Evolutionary conservation across 2,888 invertebrate genomes (phyloP), one percentile per base, ranked within the genome.

Genomic region (Drosophila mayaguana): DNA sequence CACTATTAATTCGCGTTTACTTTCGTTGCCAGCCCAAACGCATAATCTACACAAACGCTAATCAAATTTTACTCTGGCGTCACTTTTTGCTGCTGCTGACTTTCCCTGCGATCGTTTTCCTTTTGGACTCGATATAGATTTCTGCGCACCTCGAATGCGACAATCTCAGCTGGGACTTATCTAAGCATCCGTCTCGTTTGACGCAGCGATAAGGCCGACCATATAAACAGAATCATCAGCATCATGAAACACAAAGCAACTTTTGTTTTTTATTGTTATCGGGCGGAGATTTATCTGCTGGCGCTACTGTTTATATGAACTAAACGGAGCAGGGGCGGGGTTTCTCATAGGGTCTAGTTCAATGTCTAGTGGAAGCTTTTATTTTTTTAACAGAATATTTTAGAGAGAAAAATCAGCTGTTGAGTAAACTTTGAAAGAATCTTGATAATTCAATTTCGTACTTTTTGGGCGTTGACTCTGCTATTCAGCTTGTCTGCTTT

Each of bases 151-250:
- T 66, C 69, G 63, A 55, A 78, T 83, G 89, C 83, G 89, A 45
- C 89, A 83, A 70, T 76, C 73, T 71, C 14, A 45, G 53, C 34
- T 36, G 45, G 50, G 18, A 73, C 55, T 86, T 83, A 83, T 88
- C 89, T 83, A 83, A 83, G 68, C 75, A 67, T 54, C 62, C 64
- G 60, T 68, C 68, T 32, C 69, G 54, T 73, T 83, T 83, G 89
- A 76, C 87, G 87, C 89, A 87, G 81, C 66, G 83, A 83, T 83
- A 83, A 83, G 65, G 51, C 46, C 40, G 16, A 32, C 18, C 74
- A 69, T 69, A 82, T 73, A 66, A 72, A 80, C 74, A 87, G 63
- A 62, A 55, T 68, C 63, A 62, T 55, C 64, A 74, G 57, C 72
- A 57, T 63, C 70, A 80, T 66, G 51, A 43, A 60, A 68, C 64